Evolutionary conservation across 2,888 invertebrate genomes (phyloP), one percentile per base, ranked within the genome.

Genomic region (Gymnosoma rotundatum): DNA sequence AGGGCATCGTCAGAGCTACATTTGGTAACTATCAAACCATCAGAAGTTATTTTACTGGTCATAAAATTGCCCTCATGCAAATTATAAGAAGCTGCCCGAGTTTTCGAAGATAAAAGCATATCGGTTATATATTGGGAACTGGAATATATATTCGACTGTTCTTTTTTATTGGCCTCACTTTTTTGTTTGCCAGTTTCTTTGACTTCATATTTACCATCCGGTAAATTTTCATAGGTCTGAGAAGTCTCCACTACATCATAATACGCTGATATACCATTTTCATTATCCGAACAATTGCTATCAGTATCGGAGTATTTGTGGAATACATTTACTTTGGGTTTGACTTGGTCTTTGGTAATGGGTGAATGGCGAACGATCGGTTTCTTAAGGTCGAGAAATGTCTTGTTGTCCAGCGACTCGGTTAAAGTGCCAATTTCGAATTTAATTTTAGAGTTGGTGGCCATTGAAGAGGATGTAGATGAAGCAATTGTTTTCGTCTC

Each of bases 281-380:
- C 94, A 86, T 93, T 93, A 88, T 94, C 94, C 7, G 94, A 94
- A 88, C 94, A 94, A 61, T 94, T 94, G 83, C 94, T 93, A 54
- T 94, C 94, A 4, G 94, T 93, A 87, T 94, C 94, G 66, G 94
- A 93, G 86, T 93, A 94, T 86, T 94, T 93, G 76, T 94, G 93
- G 88, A 94, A 94, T 63, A 94, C 92, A 87, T 94, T 95, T 81
- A 95, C 94, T 90, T 94, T 94, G 66, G 95, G 95, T 88, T 95
- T 94, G 87, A 95, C 94, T 86, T 94, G 94, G 86, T 95, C 95
- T 92, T 94, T 94, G 87, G 94, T 94, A 88, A 95, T 93, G 45
- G 95, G 95, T 1, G 94, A 94, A 87, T 95, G 94, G 88, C 95
- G 93, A 10, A 92, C 92, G 83, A 94, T 92, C 74, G 92, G 88